Evolutionary conservation across 1,140 invertebrate species (phyloP).

Genomic region (Eurosta solidaginis): DNA sequence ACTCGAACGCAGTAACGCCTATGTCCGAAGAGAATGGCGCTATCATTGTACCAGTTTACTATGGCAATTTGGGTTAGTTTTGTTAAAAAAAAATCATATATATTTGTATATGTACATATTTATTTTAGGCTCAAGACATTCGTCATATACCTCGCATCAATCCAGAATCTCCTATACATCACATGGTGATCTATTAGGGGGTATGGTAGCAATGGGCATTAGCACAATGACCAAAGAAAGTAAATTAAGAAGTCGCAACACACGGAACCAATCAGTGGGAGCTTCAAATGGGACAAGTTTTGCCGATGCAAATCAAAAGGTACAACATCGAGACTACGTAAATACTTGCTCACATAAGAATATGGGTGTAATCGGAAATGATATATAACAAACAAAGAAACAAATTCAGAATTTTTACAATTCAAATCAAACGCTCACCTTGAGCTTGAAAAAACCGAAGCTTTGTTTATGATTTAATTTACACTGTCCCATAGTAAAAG

Average conservation of each 20-base stretch:
- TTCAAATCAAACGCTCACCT: too few relatives aligned
- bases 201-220: constrained; percentile 67
- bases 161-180: constrained; percentile 91
- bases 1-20: constrained; percentile 95
- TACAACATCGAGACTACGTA: constrained; percentile 69
- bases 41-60: constrained; percentile 88
- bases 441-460: too few relatives aligned
- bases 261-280: constrained; percentile 69
- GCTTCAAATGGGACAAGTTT: constrained; percentile 61
- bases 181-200: constrained; percentile 84
- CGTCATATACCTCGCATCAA: constrained; percentile 92
- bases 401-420: too few relatives aligned
- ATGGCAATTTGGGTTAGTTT: constrained; percentile 72
- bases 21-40: constrained; percentile 97
- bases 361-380: too few relatives aligned
- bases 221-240: constrained; percentile 82
- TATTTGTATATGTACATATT: neutral
- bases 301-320: constrained; percentile 71
- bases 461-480: too few relatives aligned
- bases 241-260: constrained; percentile 75
- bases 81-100: neutral
- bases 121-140: constrained; percentile 78
- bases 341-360: constrained; percentile 57
- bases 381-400: too few relatives aligned
- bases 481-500: too few relatives aligned